Percentiles rank a stretch among this genome's conserved stretches.
These are phyloP conservation scores for Ganaspis sp. DNA, from an alignment of 1,140 invertebrate species.

Conservation along the genomic window DNA sequence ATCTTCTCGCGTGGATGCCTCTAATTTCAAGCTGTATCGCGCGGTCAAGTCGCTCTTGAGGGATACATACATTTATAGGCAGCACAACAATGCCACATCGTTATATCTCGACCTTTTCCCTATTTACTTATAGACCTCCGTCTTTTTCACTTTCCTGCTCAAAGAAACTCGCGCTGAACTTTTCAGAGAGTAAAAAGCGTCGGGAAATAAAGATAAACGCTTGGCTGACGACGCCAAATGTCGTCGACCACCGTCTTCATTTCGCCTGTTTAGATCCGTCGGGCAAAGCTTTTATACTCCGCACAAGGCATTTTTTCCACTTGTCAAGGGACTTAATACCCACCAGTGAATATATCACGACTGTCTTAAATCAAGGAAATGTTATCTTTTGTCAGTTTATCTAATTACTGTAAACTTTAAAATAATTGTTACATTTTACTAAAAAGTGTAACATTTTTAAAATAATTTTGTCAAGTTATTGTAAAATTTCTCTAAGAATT, in stretches of 20 bases:
- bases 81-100: constrained; percentile 19
- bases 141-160: neutral
- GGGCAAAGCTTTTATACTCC: constrained; percentile 4
- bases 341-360: neutral
- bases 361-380: neutral
- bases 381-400: too few species aligned
- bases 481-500: too few species aligned
- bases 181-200: constrained; percentile 1
- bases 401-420: too few species aligned
- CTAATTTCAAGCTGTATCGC: constrained; percentile 67
- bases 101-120: neutral
- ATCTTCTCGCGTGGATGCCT: constrained; percentile 71
- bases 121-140: constrained; percentile 16
- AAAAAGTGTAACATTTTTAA: too few species aligned
- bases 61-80: neutral
- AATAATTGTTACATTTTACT: too few species aligned
- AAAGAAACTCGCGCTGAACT: constrained; percentile 15
- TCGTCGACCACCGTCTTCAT: constrained; percentile 23
- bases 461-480: too few species aligned
- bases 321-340: neutral
- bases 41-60: neutral
- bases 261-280: constrained; percentile 10
- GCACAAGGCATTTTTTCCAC: neutral
- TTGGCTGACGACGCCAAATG: constrained; percentile 28
- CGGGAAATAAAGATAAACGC: constrained; percentile 25